Evolutionary conservation across 2,113 vertebrate species (phyloP).

Genomic region (Vulpes vulpes): DNA sequence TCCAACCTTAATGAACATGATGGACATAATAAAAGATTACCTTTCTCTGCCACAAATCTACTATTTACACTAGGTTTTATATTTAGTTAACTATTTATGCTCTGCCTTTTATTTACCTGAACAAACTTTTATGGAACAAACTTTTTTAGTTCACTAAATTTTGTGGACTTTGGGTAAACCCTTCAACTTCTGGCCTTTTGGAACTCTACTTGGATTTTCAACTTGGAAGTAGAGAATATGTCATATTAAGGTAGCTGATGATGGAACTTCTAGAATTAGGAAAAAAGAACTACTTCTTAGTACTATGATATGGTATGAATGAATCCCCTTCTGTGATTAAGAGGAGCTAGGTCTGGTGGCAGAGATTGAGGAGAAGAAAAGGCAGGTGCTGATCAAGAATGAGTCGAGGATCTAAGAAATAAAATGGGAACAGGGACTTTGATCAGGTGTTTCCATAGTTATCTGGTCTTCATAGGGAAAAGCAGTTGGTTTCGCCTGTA

Average conservation of each 20-base stretch:
- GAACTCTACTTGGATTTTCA: conserved; percentile 29
- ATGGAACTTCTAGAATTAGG: background rate
- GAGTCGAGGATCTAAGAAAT: background rate
- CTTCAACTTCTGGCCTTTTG: background rate
- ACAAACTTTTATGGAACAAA: background rate
- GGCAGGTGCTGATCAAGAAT: background rate
- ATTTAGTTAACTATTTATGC: background rate
- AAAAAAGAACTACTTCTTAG: background rate
- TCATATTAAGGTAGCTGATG: background rate
- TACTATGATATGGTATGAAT: background rate
- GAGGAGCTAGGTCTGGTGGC: background rate
- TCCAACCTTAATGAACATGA: background rate
- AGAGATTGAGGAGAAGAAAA: background rate
- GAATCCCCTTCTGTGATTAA: background rate
- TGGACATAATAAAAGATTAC: background rate
- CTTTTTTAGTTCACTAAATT: background rate
- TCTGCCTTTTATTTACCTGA: background rate
- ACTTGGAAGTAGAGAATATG: conserved; percentile 4
- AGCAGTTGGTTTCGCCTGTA: background rate
- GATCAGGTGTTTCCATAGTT: background rate
- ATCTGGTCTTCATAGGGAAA: background rate
- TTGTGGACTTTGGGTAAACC: background rate
- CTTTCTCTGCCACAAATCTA: background rate
- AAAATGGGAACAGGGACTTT: background rate
- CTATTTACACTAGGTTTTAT: background rate